Evolutionary conservation across 2,888 invertebrate genomes (phyloP), one percentile per base, ranked within the genome.

Genomic region (Acanthosepion esculentum): DNA sequence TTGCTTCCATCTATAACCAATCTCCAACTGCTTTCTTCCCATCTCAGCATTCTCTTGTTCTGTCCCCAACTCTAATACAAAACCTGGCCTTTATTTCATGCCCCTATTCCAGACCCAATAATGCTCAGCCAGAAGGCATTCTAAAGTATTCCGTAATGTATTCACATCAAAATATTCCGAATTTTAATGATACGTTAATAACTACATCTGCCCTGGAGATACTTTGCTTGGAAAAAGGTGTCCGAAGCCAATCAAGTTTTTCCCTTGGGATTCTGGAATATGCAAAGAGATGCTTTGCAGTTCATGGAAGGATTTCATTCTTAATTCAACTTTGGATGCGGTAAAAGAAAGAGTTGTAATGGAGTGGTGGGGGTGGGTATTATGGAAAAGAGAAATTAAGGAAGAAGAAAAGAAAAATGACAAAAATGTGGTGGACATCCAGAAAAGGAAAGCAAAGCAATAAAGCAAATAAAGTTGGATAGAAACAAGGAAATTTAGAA

Each of bases 111-210:
- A 78, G 78, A 78, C 78, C n/a, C 78, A 33, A 33, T 78, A 78
- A 78, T 78, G n/a, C 23, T 78, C 78, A n/a, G 78, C 78, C 78
- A 78, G n/a, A n/a, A 78, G 78, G n/a, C 33, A 78, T 78, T 78
- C n/a, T n/a, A 33, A 15, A 78, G n/a, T 33, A 33, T 78, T 78
- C 78, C 4, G n/a, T 78, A 78, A 78, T 78, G 78, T 78, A 78
- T 78, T 78, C 78, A 78, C 78, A 78, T 78, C 78, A 78, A 78
- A 78, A 78, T 78, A 78, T 78, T 33, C 78, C n/a, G 78, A 78
- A 78, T 78, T 78, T 78, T 78, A 78, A 78, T 78, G 78, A 78
- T 78, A 78, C 78, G 78, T 78, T 78, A 78, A 78, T 78, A 78
- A 78, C 78, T 78, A 78, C 78, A 78, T 78, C 78, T 78, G 78